Conservation (phyloP, 2,888 invertebrate genomes). For the Oxystoma pomonae region DNA sequence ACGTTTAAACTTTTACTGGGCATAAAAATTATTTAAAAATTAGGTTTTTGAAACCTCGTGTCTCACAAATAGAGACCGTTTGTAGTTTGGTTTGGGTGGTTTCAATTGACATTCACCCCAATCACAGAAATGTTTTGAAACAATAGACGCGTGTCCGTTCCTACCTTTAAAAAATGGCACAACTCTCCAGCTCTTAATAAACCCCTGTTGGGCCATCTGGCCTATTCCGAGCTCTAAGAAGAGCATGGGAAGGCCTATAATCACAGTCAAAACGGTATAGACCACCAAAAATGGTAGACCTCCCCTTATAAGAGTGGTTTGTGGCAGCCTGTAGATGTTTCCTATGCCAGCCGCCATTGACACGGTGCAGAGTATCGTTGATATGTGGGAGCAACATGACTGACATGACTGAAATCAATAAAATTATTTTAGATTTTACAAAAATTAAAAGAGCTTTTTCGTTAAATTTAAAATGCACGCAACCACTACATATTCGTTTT, state of each 20-base stretch:
- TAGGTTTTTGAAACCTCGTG: too few relatives aligned
- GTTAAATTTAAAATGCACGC: too few relatives aligned
- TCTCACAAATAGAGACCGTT: too few relatives aligned
- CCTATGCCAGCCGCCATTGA: constrained; percentile 56
- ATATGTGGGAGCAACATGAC: constrained; percentile 45
- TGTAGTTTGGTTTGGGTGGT: too few relatives aligned
- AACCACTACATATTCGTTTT: too few relatives aligned
- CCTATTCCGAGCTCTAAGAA: constrained; percentile 61
- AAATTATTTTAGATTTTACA: neutral
- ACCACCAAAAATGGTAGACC: constrained; percentile 55
- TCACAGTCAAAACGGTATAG: constrained; percentile 49
- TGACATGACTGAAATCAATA: constrained; percentile 42
- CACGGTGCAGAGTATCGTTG: constrained; percentile 51
- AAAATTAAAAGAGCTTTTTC: too few relatives aligned
- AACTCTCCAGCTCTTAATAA: constrained; percentile 61
- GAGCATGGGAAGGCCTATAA: constrained; percentile 55
- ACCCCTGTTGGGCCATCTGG: constrained; percentile 62
- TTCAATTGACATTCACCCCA: too few relatives aligned
- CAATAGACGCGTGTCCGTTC: too few relatives aligned
- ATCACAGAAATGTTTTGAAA: too few relatives aligned
- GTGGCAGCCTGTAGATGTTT: constrained; percentile 57
- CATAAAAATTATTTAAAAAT: too few relatives aligned
- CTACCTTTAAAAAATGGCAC: constrained; percentile 65
- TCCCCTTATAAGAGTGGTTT: constrained; percentile 56
- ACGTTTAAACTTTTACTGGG: too few relatives aligned